Evolutionary conservation across 35 echinoderm and acorn worm genomes (phyloP), one percentile per base, ranked within the genome.

Genomic region (Chiridota heheva): DNA sequence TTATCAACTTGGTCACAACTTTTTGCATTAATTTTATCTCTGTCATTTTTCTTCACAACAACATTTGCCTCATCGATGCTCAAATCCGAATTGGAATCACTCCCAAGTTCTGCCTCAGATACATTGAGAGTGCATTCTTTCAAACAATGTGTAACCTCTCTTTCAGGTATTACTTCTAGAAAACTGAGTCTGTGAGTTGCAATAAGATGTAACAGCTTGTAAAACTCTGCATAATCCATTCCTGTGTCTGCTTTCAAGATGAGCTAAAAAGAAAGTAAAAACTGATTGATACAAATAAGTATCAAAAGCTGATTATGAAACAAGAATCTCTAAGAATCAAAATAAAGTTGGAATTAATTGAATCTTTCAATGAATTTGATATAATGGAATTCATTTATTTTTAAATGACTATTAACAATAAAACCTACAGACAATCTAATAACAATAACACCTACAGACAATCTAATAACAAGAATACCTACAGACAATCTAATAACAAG

Each of bases 191-290:
- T 74, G 18, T 40, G 20, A n/a, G 36, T 68, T 7, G 95, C 85
- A 55, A 98, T 80, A 28, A 67, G 84, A 37, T 49, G 45, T 10
- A 98, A 74, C 61, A 92, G 77, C 2, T 64, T 60, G 34, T 89
- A 88, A 77, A 98, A 98, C 46, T 98, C 89, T 73, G 80, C 39
- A 69, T 84, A 98, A 84, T 98, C 95, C 20, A 98, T 98, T 26
- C 89, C 95, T 36, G 84, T 92, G 26, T 71, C 84, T 28, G 95
- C 89, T 82, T 91, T 91, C 81, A 98, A 69, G 47, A 98, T 98
- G 2, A 98, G 71, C 95, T 98, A 34, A 15, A 64, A 74, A 72
- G 44, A 67, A 58, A 46, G 22, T 73, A 63, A 59, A 2, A 58
- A 84, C n/a, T n/a, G n/a, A n/a, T n/a, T n/a, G n/a, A n/a, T n/a